Percentiles rank a stretch among this genome's conserved stretches.
phyloP scores from a whole-genome alignment of 2,797 vertebrate species.

The Hephaestus fuliginosus region DNA sequence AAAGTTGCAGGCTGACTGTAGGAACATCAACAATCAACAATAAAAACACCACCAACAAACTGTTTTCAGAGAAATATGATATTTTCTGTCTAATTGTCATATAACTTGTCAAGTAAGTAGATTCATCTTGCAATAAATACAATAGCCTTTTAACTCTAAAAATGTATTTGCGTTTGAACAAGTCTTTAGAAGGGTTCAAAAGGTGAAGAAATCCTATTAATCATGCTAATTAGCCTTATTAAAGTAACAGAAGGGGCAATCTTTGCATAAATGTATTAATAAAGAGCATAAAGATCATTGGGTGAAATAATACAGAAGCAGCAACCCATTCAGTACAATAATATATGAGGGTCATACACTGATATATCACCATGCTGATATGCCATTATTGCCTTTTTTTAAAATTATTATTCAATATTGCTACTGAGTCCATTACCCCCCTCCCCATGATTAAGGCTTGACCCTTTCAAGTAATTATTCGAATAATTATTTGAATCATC shows the following conservation, averaged over 20 bases:
- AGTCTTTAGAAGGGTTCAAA: background rate
- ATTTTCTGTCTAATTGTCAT: background rate
- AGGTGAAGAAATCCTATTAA: background rate
- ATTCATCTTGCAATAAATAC: background rate
- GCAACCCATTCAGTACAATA: background rate
- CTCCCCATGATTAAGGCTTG: constrained; percentile 16
- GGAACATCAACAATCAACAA: background rate
- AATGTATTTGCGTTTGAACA: background rate
- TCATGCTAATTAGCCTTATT: background rate
- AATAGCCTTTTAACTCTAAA: background rate
- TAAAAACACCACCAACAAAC: background rate
- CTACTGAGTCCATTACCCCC: background rate
- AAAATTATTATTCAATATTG: background rate
- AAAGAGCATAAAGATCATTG: background rate
- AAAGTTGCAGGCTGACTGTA: constrained; percentile 1
- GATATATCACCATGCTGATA: background rate
- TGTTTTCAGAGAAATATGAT: background rate
- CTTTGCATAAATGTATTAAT: background rate
- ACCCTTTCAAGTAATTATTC: constrained; percentile 4
- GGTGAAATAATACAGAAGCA: background rate
- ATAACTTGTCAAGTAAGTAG: background rate
- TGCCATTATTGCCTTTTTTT: background rate
- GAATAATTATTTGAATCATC: background rate
- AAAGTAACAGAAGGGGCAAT: background rate
- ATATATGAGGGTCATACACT: background rate